phyloP scores from a whole-genome alignment of 2,888 invertebrate genomes.

The Microctonus brassicae region DNA sequence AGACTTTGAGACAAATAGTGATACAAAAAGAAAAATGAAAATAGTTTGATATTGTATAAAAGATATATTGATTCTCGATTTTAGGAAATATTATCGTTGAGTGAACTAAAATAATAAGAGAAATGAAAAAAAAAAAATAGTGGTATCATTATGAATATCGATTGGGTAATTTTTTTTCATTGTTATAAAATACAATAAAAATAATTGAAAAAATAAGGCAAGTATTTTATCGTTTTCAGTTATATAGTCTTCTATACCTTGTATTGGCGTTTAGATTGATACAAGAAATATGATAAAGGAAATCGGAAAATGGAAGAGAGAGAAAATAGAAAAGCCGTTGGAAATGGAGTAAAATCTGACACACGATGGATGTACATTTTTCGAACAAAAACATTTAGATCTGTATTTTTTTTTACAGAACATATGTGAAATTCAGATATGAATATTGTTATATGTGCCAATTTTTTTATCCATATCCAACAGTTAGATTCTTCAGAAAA shows the following conservation, averaged over 20 bases:
- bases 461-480: background rate
- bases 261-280: background rate
- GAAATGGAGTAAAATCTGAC: background rate
- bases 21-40: background rate
- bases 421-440: background rate
- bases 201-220: background rate
- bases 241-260: background rate
- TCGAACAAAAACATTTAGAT: background rate
- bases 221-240: background rate
- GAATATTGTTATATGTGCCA: background rate
- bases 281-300: background rate
- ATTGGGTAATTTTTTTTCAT: background rate
- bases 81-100: background rate
- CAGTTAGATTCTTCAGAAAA: background rate
- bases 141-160: background rate
- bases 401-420: background rate
- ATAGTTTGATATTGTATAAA: background rate
- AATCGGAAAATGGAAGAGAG: background rate
- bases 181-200: background rate
- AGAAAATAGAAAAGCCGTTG: background rate
- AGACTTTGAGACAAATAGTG: background rate
- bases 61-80: background rate
- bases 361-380: background rate
- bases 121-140: background rate
- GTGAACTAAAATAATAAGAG: too few species aligned